Conservation (phyloP, 2,113 vertebrate species). For the Apus apus region DNA sequence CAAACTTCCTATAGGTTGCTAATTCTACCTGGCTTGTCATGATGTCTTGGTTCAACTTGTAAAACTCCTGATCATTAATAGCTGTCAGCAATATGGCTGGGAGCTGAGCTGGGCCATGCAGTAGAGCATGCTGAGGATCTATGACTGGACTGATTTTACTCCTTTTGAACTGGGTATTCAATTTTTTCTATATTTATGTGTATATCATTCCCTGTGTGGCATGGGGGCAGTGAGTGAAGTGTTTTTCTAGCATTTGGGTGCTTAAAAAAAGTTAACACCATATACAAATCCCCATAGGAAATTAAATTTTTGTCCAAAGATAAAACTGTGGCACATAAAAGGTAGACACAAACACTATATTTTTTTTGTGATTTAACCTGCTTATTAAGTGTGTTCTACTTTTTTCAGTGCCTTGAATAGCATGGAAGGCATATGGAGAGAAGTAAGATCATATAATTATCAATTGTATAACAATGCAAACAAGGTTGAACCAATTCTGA, state of each 20-base stretch:
- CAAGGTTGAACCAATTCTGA: background rate
- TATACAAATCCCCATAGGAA: background rate
- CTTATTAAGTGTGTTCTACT: background rate
- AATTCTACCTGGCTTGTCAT: background rate
- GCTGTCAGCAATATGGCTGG: fast-evolving
- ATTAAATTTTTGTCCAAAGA: background rate
- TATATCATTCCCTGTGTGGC: fast-evolving
- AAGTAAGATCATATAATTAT: background rate
- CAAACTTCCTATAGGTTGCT: background rate
- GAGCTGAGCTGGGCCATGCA: background rate
- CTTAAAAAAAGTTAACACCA: background rate
- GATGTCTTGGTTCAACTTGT: background rate
- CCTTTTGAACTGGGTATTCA: background rate
- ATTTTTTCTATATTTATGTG: fast-evolving
- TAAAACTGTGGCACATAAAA: background rate
- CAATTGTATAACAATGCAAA: fast-evolving
- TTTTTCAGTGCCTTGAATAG: background rate
- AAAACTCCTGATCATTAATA: background rate
- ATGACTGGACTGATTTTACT: background rate
- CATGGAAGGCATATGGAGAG: background rate
- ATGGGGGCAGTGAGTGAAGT: background rate
- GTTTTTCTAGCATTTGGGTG: background rate
- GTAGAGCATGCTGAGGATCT: background rate
- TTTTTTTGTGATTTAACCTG: background rate
- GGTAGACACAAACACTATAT: background rate